Evolutionary conservation across 1,140 invertebrate species (phyloP).

Genomic region (Amyelois transitella): DNA sequence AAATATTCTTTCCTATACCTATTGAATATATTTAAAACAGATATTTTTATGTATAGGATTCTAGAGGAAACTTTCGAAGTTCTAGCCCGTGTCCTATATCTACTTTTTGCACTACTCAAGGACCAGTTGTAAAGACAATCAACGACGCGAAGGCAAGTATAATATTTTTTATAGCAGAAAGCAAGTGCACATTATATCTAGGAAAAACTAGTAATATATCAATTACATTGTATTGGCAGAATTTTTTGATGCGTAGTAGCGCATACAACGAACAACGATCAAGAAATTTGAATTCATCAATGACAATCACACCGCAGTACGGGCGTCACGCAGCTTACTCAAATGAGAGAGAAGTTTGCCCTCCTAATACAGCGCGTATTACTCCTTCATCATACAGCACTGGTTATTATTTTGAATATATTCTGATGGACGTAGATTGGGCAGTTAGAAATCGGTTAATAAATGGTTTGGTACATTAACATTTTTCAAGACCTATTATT

Average conservation of each 20-base stretch:
- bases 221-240: constrained; percentile 23
- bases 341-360: background rate
- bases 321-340: constrained; percentile 3
- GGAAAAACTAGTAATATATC: constrained; percentile 3
- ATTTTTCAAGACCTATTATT: too few relatives aligned
- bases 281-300: constrained; percentile 25
- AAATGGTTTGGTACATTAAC: too few relatives aligned
- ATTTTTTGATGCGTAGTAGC: constrained; percentile 39
- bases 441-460: too few relatives aligned
- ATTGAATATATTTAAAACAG: background rate
- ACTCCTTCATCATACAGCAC: constrained; percentile 21
- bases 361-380: constrained; percentile 13
- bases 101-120: constrained; percentile 33
- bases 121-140: constrained; percentile 44
- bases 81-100: constrained; percentile 13
- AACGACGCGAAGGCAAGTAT: constrained; percentile 43
- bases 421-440: background rate
- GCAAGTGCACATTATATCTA: background rate
- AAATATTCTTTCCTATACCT: background rate
- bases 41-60: constrained; percentile 28
- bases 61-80: constrained; percentile 11
- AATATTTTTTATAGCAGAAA: constrained; percentile 6
- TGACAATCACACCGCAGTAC: constrained; percentile 35
- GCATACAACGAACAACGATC: constrained; percentile 20
- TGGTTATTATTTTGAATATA: constrained; percentile 18